Conservation (phyloP, 2,888 invertebrate genomes). For the Drosophila cognata region DNA sequence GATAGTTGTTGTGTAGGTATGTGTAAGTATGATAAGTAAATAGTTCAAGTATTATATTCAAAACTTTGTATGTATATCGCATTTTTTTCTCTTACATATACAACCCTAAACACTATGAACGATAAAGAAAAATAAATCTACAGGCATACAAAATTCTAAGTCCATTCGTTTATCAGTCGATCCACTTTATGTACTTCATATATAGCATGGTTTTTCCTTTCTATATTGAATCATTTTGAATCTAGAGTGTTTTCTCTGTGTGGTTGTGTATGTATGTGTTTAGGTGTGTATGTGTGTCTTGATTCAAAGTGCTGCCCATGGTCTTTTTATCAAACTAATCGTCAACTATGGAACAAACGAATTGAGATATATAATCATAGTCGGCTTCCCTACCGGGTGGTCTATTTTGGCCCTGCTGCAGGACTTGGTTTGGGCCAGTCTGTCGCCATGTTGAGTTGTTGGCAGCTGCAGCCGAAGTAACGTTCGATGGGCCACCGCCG, state of each 20-base stretch:
- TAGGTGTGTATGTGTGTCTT: constrained; percentile 36
- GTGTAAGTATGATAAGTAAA: constrained; percentile 25
- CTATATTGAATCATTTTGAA: constrained; percentile 56
- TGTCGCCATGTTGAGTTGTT: constrained; percentile 74
- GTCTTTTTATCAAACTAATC: constrained; percentile 68
- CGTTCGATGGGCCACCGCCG: constrained; percentile 29
- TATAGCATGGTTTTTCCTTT: constrained; percentile 62
- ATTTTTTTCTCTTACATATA: constrained; percentile 63
- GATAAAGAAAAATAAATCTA: constrained; percentile 76
- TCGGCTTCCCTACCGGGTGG: constrained; percentile 84
- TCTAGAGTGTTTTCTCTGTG: constrained; percentile 22
- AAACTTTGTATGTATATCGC: constrained; percentile 35
- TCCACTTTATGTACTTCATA: constrained; percentile 65
- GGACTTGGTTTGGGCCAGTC: constrained; percentile 79
- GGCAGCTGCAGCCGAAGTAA: constrained; percentile 33
- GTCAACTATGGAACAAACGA: constrained; percentile 85
- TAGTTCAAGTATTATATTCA: constrained; percentile 38
- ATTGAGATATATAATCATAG: constrained; percentile 84
- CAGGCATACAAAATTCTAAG: constrained; percentile 81
- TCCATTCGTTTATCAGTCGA: constrained; percentile 82
- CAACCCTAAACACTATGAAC: constrained; percentile 72
- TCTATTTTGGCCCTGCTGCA: constrained; percentile 82
- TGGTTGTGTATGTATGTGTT: constrained; percentile 5
- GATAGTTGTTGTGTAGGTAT: constrained; percentile 24
- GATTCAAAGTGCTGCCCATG: constrained; percentile 53